Evolutionary conservation across 2,113 vertebrate genomes (phyloP), one percentile per base, ranked within the genome.

Genomic region (Chloropsis hardwickii): DNA sequence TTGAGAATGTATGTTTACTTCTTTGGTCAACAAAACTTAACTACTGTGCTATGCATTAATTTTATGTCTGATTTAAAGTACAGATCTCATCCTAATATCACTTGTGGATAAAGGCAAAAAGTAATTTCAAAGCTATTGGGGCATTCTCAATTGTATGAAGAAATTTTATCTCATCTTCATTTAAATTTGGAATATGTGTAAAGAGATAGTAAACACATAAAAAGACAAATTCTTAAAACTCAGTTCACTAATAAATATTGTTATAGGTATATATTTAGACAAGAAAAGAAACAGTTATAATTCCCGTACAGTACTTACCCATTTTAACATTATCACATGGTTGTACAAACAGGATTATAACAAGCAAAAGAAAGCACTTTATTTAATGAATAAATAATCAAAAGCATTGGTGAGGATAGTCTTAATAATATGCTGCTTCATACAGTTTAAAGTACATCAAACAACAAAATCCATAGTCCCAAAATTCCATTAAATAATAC

Each of bases 371-470:
- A 96, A 95, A 96, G 61, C 84, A 94, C 74, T 96, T 97, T 95
- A 96, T 95, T 97, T 81, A 84, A 95, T 92, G 81, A 95, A 95
- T 95, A 97, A 97, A 96, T 95, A 96, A 96, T 93, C 74, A 90
- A 93, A 94, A 96, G 48, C 94, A 92, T 93, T 72, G 69, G 73
- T 95, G 92, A 95, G 48, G 73, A 53, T 95, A 94, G 28, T 92
- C 60, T 95, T 96, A 88, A 92, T 93, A 94, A 83, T 97, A 96
- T 92, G 88, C 91, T 92, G 92, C 89, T 95, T 95, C 89, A 95
- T 96, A 96, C 91, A 95, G 23, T 92, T 94, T 97, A 91, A 97
- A 95, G n/a, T 95, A 97, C 96, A 96, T 92, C 93, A 95, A 96
- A 96, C 91, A 96, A 97, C 91, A 96, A 97, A 95, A 94, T 94